Evolutionary conservation across 2,113 vertebrate genomes (phyloP), one percentile per base, ranked within the genome.

Genomic region (Pelusios castaneus): DNA sequence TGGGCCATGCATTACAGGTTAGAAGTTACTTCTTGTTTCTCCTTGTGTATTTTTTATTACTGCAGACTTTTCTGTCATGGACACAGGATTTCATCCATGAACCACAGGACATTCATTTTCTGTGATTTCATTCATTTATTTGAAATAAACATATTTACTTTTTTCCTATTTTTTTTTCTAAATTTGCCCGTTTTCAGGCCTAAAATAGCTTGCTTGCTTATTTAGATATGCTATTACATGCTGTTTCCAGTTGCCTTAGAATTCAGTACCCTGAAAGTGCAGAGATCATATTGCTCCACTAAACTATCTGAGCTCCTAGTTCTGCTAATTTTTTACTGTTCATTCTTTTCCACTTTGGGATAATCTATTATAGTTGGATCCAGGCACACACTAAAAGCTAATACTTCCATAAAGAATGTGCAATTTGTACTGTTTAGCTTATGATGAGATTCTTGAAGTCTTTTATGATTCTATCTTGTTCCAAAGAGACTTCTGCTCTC

Each of bases 361-460:
- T 98, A 98, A 98, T 98, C 97, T 98, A 96, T 98, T 97, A 96
- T 97, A 95, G 95, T 97, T 97, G 95, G 97, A 97, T 97, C 95
- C 96, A 97, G 97, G 96, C 98, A 98, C 95, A 95, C 95, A 98
- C 97, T 97, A 98, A 97, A 97, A 97, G 89, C 96, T 98, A 98
- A 98, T 98, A 97, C 98, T 97, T 98, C 97, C 97, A 98, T 96
- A 95, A 98, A 98, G 97, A 98, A 98, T 98, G 98, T 97, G 97
- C 89, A 97, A 97, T 98, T 98, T 98, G 97, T 98, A 97, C 97
- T 98, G 97, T 97, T 98, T 97, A 97, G 96, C 96, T 97, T 97
- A 96, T 97, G 97, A 98, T 95, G 95, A 98, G 97, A 98, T 97
- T 98, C 97, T 97, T 98, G 94, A 98, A 98, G 97, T 91, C 97